Evolutionary conservation across 2,888 invertebrate species (phyloP).

Genomic region (Amphimallon solstitiale): DNA sequence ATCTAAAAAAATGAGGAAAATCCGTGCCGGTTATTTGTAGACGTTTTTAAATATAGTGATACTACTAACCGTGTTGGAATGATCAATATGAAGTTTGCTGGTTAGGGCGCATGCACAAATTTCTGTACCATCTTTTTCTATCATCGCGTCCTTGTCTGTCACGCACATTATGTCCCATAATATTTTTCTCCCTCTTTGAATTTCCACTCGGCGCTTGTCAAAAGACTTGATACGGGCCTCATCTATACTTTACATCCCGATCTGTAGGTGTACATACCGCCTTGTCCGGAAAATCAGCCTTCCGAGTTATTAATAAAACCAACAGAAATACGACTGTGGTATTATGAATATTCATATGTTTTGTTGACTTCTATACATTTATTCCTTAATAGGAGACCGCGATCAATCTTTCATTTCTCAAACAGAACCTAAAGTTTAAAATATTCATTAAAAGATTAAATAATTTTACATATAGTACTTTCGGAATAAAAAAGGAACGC

Average conservation of each 20-base stretch:
- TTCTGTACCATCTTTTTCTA: conserved; percentile 33
- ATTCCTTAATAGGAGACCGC: background rate
- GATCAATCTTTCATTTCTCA: no score
- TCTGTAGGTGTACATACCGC: conserved; percentile 39
- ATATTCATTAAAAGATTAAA: no score
- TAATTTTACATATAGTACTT: no score
- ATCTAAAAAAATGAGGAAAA: no score
- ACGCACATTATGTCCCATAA: conserved; percentile 12
- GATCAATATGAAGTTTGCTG: conserved; percentile 37
- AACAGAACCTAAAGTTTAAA: no score
- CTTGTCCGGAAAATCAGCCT: conserved; percentile 34
- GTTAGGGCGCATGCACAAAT: conserved; percentile 35
- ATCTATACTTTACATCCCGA: conserved; percentile 44
- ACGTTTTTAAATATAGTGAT: conserved; percentile 26
- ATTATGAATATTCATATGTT: conserved; percentile 26
- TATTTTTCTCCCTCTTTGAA: conserved; percentile 49
- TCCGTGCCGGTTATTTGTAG: background rate
- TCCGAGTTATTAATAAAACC: conserved; percentile 42
- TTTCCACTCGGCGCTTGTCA: conserved; percentile 50
- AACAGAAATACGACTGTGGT: conserved; percentile 16
- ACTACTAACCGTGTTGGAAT: conserved; percentile 31
- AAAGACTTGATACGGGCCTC: conserved; percentile 47
- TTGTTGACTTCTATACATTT: conserved; percentile 1
- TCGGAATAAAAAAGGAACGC: no score
- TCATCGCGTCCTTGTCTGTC: conserved; percentile 1